Evolutionary conservation across 2,888 invertebrate species (phyloP).

Genomic region (Monopis laevigella): DNA sequence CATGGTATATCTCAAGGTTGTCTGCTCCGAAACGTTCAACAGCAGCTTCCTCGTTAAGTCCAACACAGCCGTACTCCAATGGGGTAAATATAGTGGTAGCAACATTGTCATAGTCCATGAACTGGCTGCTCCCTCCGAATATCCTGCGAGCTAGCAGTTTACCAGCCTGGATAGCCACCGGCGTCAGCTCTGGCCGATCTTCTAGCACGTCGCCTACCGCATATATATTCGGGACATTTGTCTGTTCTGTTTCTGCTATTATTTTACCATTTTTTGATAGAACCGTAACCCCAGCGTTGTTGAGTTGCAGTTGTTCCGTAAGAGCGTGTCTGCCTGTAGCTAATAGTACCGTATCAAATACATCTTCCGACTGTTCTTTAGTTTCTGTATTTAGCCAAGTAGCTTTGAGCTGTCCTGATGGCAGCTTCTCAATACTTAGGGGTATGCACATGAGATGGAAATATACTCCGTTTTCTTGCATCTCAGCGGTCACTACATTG

Average conservation of each 20-base stretch:
- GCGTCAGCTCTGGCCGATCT: constrained; percentile 90
- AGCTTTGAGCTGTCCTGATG: constrained; percentile 73
- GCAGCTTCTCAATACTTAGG: constrained; percentile 74
- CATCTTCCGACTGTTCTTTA: constrained; percentile 62
- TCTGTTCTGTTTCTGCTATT: constrained; percentile 79
- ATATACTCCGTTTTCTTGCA: constrained; percentile 81
- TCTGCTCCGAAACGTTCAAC: constrained; percentile 73
- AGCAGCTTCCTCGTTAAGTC: constrained; percentile 90
- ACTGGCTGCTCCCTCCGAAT: constrained; percentile 65
- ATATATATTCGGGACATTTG: constrained; percentile 86
- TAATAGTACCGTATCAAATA: constrained; percentile 86
- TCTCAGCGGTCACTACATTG: constrained; percentile 77
- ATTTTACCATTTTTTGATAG: constrained; percentile 76
- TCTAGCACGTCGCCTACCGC: constrained; percentile 95
- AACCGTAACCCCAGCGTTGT: constrained; percentile 75
- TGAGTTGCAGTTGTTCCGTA: constrained; percentile 76
- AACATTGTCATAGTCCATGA: constrained; percentile 87
- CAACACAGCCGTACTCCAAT: constrained; percentile 95
- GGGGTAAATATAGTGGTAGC: constrained; percentile 97
- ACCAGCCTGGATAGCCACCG: constrained; percentile 95
- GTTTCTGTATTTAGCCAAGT: constrained; percentile 69
- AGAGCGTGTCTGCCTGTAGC: constrained; percentile 86
- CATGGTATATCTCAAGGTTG: constrained; percentile 90
- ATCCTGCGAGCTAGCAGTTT: constrained; percentile 81
- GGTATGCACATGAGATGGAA: constrained; percentile 80